A percentile compares a stretch with the other conserved stretches of the same genome.
Conservation (phyloP, 2,113 vertebrate species). For the Oophaga pumilio region DNA sequence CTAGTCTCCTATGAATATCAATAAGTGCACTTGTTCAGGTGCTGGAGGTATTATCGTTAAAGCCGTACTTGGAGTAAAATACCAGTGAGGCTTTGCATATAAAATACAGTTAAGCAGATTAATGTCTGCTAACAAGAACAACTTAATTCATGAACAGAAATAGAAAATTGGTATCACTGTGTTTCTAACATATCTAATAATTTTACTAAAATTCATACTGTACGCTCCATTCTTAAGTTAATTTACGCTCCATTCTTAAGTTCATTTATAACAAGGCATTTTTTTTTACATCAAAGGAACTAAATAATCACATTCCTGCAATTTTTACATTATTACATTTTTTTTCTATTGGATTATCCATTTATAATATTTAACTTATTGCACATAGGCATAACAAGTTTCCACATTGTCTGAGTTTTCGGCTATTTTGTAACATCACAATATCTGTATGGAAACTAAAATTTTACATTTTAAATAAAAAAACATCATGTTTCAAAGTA, state of each 20-base stretch:
- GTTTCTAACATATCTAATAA: background rate
- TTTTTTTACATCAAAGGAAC: too few species aligned
- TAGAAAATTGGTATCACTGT: background rate
- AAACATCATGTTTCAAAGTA: too few species aligned
- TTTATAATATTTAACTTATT: too few species aligned
- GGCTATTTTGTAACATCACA: too few species aligned
- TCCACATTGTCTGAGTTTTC: too few species aligned
- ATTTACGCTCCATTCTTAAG: background rate
- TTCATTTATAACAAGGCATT: background rate
- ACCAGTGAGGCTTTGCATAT: constrained; percentile 8
- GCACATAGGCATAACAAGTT: too few species aligned
- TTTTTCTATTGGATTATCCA: too few species aligned
- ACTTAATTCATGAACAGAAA: background rate
- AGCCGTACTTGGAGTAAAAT: background rate
- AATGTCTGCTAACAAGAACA: background rate
- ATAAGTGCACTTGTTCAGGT: background rate
- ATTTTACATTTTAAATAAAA: too few species aligned
- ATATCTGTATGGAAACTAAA: too few species aligned
- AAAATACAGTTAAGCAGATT: constrained; percentile 29
- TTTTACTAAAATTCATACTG: background rate
- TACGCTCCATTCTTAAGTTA: background rate
- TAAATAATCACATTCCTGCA: too few species aligned
- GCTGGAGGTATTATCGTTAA: background rate
- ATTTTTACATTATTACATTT: too few species aligned
- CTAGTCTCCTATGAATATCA: background rate